These are phyloP conservation scores for Sarcophaga peregrina DNA, from an alignment of 1,140 invertebrate species.

Conservation along the genomic window DNA sequence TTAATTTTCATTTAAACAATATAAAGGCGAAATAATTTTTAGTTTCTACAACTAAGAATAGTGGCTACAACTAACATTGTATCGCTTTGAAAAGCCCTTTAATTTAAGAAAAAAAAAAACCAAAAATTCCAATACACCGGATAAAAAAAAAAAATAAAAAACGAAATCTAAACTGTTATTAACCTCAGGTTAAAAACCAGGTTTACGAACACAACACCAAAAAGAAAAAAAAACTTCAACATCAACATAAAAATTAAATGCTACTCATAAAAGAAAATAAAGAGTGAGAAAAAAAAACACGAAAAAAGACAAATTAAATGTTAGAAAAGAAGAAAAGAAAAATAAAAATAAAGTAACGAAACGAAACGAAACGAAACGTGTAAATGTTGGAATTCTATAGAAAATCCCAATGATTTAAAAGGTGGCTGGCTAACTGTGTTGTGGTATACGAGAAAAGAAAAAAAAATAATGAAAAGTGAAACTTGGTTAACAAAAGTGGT, in stretches of 20 bases:
- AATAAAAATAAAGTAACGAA: slow-evolving; percentile 5
- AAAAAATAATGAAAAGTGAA: slow-evolving; percentile 28
- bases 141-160: background rate
- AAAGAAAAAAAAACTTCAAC: background rate
- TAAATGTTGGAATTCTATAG: slow-evolving; percentile 13
- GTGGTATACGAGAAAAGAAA: background rate
- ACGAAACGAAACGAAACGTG: background rate
- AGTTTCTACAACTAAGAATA: background rate
- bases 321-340: background rate
- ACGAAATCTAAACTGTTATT: slow-evolving; percentile 20
- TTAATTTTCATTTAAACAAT: too few species aligned
- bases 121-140: too few species aligned
- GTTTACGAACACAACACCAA: too few species aligned
- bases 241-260: background rate
- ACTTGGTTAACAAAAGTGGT: background rate
- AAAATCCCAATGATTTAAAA: background rate
- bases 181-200: slow-evolving; percentile 26
- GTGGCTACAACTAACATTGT: background rate
- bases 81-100: too few species aligned
- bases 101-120: too few species aligned
- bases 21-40: background rate
- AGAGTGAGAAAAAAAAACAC: background rate
- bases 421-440: background rate
- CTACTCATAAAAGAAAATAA: background rate
- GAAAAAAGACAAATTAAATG: background rate